Conservation (phyloP, 2,797 vertebrate genomes). For the Nannoperca australis region DNA sequence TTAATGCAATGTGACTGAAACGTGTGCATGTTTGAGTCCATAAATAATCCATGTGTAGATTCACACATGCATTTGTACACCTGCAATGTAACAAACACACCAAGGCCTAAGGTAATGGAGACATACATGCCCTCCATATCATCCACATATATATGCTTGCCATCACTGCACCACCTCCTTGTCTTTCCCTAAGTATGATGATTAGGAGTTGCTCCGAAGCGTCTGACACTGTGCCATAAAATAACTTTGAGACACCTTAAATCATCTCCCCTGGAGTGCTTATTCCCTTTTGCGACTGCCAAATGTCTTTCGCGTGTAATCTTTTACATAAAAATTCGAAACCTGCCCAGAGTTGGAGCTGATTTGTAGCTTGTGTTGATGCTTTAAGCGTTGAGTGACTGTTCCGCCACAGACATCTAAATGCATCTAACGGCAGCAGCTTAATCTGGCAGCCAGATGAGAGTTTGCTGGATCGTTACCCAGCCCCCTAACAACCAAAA, state of each 20-base stretch:
- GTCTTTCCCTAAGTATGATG: constrained; percentile 30
- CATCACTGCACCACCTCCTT: constrained; percentile 25
- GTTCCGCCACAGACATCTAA: constrained; percentile 52
- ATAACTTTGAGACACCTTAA: constrained; percentile 61
- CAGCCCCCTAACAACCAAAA: constrained; percentile 55
- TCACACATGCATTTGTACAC: background rate
- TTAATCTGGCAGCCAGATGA: constrained; percentile 63
- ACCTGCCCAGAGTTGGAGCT: constrained; percentile 55
- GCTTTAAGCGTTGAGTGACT: constrained; percentile 66
- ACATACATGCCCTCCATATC: constrained; percentile 9
- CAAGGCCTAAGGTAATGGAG: background rate
- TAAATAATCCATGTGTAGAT: background rate
- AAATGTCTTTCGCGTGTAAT: constrained; percentile 68
- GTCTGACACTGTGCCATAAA: constrained; percentile 54
- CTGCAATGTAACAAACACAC: background rate
- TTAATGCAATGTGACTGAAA: constrained; percentile 24
- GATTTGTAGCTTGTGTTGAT: constrained; percentile 72
- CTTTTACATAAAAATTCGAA: constrained; percentile 68
- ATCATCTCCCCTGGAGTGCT: constrained; percentile 50
- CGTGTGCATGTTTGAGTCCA: background rate
- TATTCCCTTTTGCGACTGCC: constrained; percentile 57
- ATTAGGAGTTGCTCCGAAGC: constrained; percentile 40
- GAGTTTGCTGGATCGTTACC: constrained; percentile 66
- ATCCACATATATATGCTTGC: constrained; percentile 6
- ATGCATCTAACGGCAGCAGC: constrained; percentile 58